Conservation (phyloP, 2,113 vertebrate genomes). For the Xyliphius kryptos region DNA sequence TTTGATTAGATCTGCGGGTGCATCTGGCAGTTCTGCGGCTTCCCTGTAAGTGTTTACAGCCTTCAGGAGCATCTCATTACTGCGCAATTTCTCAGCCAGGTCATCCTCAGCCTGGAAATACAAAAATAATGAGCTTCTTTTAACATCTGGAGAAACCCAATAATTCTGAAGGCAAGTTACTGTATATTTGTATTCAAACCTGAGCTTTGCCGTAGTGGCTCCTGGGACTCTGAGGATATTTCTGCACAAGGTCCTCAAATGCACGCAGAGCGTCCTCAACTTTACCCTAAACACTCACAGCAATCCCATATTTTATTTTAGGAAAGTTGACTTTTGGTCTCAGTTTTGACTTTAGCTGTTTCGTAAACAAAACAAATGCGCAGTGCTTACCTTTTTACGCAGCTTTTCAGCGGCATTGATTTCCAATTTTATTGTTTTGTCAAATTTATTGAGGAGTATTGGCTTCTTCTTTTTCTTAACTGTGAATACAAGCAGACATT, state of each 20-base stretch:
- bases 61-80: conserved; percentile 84
- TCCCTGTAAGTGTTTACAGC: conserved; percentile 84
- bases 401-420: conserved; percentile 89
- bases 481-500: conserved; percentile 46
- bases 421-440: conserved; percentile 87
- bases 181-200: no score
- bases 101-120: conserved; percentile 81
- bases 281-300: conserved; percentile 69
- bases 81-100: conserved; percentile 84
- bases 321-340: no score
- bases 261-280: conserved; percentile 78
- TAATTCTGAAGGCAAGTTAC: no score
- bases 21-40: conserved; percentile 74
- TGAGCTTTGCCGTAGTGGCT: conserved; percentile 89
- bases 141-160: no score
- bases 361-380: no score
- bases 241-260: conserved; percentile 78
- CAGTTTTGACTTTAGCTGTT: no score
- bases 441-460: conserved; percentile 87
- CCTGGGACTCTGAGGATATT: conserved; percentile 84
- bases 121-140: not conserved
- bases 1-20: conserved; percentile 76
- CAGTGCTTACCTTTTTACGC: conserved; percentile 79
- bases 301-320: no score
- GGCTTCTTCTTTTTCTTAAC: conserved; percentile 91